These are phyloP conservation scores for Amblyopsis rosae DNA, from an alignment of 2,113 vertebrate genomes.

Conservation along the genomic window DNA sequence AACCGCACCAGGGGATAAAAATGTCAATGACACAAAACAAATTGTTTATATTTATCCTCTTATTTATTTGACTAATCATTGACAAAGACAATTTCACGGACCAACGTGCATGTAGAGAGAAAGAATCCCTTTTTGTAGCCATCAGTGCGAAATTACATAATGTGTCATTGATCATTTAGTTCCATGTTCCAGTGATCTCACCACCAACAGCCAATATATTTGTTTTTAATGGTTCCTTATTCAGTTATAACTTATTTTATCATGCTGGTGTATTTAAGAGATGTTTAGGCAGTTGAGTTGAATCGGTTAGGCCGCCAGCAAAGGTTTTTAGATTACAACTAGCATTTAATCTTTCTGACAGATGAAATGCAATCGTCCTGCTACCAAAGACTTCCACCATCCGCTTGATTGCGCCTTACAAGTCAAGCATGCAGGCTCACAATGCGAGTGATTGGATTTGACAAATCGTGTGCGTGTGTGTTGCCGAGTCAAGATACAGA, in stretches of 20 bases:
- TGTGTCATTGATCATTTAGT: too few relatives aligned
- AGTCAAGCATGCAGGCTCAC: constrained; percentile 10
- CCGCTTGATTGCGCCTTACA: constrained; percentile 10
- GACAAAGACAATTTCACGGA: too few relatives aligned
- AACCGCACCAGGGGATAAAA: too few relatives aligned
- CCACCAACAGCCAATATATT: too few relatives aligned
- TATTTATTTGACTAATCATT: too few relatives aligned
- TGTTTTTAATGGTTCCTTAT: too few relatives aligned
- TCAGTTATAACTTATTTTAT: too few relatives aligned
- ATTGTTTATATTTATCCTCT: too few relatives aligned
- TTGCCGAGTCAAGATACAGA: not conserved
- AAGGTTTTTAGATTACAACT: not conserved
- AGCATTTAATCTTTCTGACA: constrained; percentile 2
- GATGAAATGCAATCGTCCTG: not conserved
- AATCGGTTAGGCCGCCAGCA: too few relatives aligned
- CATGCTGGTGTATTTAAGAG: not conserved
- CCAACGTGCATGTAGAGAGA: not conserved
- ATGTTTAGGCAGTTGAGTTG: not conserved
- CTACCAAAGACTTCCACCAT: not conserved
- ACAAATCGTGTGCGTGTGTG: not conserved
- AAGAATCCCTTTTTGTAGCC: not conserved
- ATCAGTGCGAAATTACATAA: too few relatives aligned
- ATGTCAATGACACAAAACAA: too few relatives aligned
- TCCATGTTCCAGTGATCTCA: too few relatives aligned
- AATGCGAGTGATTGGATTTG: not conserved